These are phyloP conservation scores for Clamator glandarius DNA, from an alignment of 2,797 vertebrate species.

Conservation along the genomic window DNA sequence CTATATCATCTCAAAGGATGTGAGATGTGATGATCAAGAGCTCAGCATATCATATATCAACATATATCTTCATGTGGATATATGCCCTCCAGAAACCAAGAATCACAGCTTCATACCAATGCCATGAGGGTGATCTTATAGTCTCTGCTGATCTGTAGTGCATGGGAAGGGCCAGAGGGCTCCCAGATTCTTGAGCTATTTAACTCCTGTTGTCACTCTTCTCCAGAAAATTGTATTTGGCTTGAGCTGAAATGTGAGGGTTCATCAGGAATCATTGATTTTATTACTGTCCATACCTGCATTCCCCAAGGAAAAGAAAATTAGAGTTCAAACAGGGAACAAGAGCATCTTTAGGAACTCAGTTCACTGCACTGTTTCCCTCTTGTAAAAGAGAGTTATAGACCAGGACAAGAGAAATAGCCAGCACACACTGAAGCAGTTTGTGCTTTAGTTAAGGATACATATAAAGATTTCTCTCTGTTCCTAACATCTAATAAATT, in stretches of 20 bases:
- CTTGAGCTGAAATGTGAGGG: neutral
- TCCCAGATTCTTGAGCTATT: neutral
- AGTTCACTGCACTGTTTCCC: neutral
- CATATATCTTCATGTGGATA: neutral
- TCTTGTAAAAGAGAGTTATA: neutral
- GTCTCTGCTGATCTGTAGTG: neutral
- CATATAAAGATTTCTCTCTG: neutral
- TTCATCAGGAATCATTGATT: neutral
- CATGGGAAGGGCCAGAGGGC: neutral
- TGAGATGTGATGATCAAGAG: neutral
- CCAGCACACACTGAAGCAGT: neutral
- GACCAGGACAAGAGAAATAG: neutral
- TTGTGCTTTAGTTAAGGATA: neutral
- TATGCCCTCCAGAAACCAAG: neutral
- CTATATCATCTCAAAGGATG: neutral
- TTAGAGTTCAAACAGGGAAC: neutral
- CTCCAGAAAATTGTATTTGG: neutral
- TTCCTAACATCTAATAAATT: neutral
- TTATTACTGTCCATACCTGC: neutral
- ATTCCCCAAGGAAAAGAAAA: neutral
- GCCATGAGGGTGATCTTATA: neutral
- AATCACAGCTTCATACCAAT: neutral
- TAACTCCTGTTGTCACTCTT: neutral
- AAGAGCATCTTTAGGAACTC: neutral
- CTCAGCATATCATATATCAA: neutral